These are phyloP conservation scores for Lanistes nyassanus DNA, from an alignment of 1,140 invertebrate genomes.

Conservation along the genomic window DNA sequence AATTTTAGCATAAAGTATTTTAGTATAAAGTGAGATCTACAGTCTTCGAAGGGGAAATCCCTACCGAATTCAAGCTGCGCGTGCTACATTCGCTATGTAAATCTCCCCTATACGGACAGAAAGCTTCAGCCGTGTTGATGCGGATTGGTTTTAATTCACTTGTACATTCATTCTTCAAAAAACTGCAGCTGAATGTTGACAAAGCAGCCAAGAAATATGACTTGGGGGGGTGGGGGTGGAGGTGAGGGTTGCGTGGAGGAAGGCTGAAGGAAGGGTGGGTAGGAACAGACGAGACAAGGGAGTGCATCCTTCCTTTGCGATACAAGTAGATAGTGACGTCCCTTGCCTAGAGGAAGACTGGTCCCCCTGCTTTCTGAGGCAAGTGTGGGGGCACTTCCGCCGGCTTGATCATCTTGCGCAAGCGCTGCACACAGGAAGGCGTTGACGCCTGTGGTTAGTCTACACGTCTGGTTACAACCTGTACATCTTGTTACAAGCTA, in stretches of 20 bases:
- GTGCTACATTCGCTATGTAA: too few relatives aligned
- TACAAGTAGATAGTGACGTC: neutral
- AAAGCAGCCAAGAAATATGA: neutral
- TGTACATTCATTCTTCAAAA: neutral
- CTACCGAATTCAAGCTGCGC: too few relatives aligned
- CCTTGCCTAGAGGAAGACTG: constrained; percentile 7
- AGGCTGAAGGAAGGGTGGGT: neutral
- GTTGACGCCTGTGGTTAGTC: neutral
- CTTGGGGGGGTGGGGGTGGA: neutral
- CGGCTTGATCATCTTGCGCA: constrained; percentile 39
- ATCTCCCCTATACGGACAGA: too few relatives aligned
- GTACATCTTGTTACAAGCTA: too few relatives aligned
- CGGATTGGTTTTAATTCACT: too few relatives aligned
- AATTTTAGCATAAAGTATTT: too few relatives aligned
- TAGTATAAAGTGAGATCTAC: too few relatives aligned
- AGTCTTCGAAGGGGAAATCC: too few relatives aligned
- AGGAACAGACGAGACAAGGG: neutral
- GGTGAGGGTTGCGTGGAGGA: neutral
- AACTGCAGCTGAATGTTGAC: neutral
- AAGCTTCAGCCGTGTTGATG: too few relatives aligned
- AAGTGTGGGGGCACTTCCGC: constrained; percentile 34
- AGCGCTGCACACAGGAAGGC: constrained; percentile 29
- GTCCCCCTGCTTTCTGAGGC: constrained; percentile 19
- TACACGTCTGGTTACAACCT: too few relatives aligned
- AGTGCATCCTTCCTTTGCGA: neutral